Percentiles rank a stretch among this genome's conserved stretches.
Evolutionary conservation across 2,888 invertebrate genomes (phyloP).

Genomic region (Lobophora halterata): DNA sequence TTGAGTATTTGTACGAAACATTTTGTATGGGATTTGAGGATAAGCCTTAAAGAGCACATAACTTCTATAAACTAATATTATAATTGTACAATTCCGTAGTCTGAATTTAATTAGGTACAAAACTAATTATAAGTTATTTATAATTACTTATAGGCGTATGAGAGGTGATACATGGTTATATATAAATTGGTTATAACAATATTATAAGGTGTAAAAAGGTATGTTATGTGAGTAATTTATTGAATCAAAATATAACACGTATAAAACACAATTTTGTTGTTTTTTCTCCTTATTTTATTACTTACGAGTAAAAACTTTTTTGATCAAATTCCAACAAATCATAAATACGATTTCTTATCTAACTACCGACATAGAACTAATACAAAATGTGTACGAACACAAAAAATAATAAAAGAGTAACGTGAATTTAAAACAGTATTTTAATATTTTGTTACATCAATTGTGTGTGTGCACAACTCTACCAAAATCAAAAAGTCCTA

Average conservation of each 20-base stretch:
- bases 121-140: constrained; percentile 65
- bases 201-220: constrained; percentile 73
- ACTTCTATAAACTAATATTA: constrained; percentile 9
- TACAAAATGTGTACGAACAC: too few species aligned
- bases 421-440: too few species aligned
- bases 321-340: too few species aligned
- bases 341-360: too few species aligned
- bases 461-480: too few species aligned
- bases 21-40: too few species aligned
- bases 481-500: too few species aligned
- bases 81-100: constrained; percentile 50
- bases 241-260: constrained; percentile 78
- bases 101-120: constrained; percentile 68
- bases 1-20: too few species aligned
- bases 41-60: constrained; percentile 9
- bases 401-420: too few species aligned
- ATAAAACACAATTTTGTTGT: constrained; percentile 50
- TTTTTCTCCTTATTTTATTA: constrained; percentile 11
- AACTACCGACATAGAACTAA: too few species aligned
- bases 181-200: constrained; percentile 69
- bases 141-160: constrained; percentile 53
- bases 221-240: constrained; percentile 78
- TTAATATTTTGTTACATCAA: too few species aligned
- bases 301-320: too few species aligned
- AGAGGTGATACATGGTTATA: constrained; percentile 58